Conservation (phyloP, 2,113 vertebrate genomes). For the Genyomyrus donnyi region DNA sequence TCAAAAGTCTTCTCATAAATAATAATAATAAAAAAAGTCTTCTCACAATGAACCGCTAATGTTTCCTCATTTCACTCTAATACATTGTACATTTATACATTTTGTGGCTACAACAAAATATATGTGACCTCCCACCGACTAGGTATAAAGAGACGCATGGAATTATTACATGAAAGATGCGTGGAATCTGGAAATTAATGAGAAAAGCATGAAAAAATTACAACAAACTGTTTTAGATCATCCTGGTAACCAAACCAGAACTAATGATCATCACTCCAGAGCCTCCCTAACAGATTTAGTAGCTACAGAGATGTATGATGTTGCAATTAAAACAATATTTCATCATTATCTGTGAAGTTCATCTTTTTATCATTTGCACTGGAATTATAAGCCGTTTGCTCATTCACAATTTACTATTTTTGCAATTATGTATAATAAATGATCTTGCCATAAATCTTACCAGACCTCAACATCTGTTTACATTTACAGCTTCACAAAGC, state of each 20-base stretch:
- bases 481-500: not conserved
- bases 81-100: not conserved
- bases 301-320: conserved; percentile 11
- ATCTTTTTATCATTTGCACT: conserved; percentile 5
- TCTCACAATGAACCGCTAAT: not conserved
- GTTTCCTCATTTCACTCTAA: not conserved
- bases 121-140: not conserved
- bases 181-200: not conserved
- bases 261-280: not conserved
- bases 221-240: not conserved
- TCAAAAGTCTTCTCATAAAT: not conserved
- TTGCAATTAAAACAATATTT: not conserved
- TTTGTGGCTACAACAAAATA: not conserved
- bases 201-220: not conserved
- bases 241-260: not conserved
- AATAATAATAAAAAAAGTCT: not conserved
- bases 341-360: not conserved
- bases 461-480: not conserved
- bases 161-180: not conserved
- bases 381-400: not conserved
- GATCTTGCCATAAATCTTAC: not conserved
- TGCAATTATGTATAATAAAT: not conserved
- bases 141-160: not conserved
- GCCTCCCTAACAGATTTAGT: not conserved
- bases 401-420: not conserved